A percentile compares a stretch with the other conserved stretches of the same genome.
Evolutionary conservation across 1,140 invertebrate species (phyloP).

Genomic region (Heterodera carotae): DNA sequence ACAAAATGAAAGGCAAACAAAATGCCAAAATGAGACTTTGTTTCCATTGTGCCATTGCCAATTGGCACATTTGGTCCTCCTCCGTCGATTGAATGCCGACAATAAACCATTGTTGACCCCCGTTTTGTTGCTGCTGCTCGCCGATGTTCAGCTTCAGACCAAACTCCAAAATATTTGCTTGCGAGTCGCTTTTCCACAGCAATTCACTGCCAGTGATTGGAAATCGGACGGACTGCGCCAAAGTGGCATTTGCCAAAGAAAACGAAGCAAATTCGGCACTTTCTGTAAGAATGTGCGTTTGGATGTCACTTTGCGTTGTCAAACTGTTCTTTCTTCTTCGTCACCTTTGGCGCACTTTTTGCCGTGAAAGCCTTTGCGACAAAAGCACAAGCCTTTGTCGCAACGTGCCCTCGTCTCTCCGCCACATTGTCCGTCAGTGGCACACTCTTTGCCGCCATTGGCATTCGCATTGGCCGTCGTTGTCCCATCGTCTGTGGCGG

Average conservation of each 20-base stretch:
- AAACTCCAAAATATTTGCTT: constrained; percentile 30
- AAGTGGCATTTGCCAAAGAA: constrained; percentile 7
- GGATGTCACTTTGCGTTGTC: constrained; percentile 26
- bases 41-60: constrained; percentile 12
- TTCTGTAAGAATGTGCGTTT: constrained; percentile 27
- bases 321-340: constrained; percentile 29
- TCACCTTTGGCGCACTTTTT: constrained; percentile 36
- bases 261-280: constrained; percentile 19
- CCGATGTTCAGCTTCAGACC: constrained; percentile 18
- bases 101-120: constrained; percentile 25
- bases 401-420: constrained; percentile 28
- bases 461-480: background rate
- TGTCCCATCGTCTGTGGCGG: background rate
- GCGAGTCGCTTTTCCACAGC: constrained; percentile 21
- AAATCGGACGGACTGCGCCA: constrained; percentile 17
- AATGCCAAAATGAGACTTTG: constrained; percentile 9
- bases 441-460: constrained; percentile 29
- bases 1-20: background rate
- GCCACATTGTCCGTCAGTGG: constrained; percentile 31
- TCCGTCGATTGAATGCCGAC: constrained; percentile 34
- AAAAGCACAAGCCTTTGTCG: constrained; percentile 21
- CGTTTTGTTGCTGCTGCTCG: too few relatives aligned
- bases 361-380: constrained; percentile 18
- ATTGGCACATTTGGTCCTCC: constrained; percentile 21
- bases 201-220: constrained; percentile 27